Conservation (phyloP, 2,888 invertebrate species). For the Campopleginae sp. region DNA sequence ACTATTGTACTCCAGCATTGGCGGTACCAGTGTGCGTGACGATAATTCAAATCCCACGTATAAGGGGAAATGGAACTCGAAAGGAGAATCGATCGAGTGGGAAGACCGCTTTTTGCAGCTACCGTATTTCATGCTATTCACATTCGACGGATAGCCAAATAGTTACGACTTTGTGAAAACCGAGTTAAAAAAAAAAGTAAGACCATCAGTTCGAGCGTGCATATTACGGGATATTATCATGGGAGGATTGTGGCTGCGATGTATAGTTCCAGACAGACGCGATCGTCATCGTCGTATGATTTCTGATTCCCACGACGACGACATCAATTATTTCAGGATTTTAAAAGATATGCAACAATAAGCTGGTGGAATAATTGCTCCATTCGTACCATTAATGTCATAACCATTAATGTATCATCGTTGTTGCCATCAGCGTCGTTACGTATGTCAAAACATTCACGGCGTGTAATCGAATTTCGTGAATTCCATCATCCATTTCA, state of each 20-base stretch:
- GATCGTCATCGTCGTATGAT: background rate
- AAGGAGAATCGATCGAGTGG: slow-evolving; percentile 26
- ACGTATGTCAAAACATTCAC: background rate
- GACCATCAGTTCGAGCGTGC: background rate
- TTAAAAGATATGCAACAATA: background rate
- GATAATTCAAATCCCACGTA: slow-evolving; percentile 33
- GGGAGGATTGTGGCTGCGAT: background rate
- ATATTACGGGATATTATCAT: background rate
- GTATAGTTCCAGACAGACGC: background rate
- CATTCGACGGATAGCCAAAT: slow-evolving; percentile 21
- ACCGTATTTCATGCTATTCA: slow-evolving; percentile 13
- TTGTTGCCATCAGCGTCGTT: too few species aligned
- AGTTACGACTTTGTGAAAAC: slow-evolving; percentile 24
- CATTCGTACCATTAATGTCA: background rate
- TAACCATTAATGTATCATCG: background rate
- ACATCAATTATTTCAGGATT: background rate
- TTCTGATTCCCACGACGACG: background rate
- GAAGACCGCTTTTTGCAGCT: background rate
- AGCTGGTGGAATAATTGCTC: background rate
- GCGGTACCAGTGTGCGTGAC: slow-evolving; percentile 51
- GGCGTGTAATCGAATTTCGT: background rate
- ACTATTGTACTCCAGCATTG: slow-evolving; percentile 25
- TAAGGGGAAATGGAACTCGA: slow-evolving; percentile 13
- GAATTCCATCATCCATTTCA: too few species aligned
- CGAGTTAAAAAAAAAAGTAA: slow-evolving; percentile 10